These are phyloP conservation scores for Channallabes apus DNA, from an alignment of 2,797 vertebrate species.

Conservation along the genomic window DNA sequence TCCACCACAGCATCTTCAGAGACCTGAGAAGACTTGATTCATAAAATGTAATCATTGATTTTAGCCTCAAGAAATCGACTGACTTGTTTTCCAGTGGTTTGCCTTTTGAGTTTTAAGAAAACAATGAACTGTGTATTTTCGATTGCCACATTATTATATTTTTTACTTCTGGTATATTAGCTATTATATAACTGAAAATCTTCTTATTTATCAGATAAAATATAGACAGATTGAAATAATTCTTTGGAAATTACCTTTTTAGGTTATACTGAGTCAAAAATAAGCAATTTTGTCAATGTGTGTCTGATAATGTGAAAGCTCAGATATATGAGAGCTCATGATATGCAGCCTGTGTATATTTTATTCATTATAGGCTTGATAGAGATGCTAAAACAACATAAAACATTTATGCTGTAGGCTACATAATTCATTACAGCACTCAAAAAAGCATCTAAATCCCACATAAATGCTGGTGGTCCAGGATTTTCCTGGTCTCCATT, in stretches of 20 bases:
- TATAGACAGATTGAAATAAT: background rate
- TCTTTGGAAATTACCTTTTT: background rate
- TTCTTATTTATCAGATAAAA: background rate
- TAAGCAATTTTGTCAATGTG: background rate
- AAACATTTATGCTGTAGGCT: conserved; percentile 1
- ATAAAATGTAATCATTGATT: background rate
- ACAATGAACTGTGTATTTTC: background rate
- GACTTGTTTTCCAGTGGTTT: background rate
- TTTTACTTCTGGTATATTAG: background rate
- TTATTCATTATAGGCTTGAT: conserved; percentile 32
- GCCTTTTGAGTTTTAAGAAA: background rate
- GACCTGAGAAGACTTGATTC: conserved; percentile 58
- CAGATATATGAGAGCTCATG: background rate
- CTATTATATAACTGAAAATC: background rate
- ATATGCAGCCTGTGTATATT: background rate
- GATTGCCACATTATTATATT: background rate
- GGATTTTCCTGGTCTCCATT: background rate
- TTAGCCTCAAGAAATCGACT: background rate
- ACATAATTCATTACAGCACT: background rate
- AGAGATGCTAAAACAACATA: conserved; percentile 17
- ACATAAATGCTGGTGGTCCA: background rate
- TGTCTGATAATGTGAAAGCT: background rate
- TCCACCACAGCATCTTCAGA: conserved; percentile 72
- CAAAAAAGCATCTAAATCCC: background rate
- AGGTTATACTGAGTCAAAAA: background rate